Percentiles rank a stretch among this genome's conserved stretches.
Conservation (phyloP, 2,113 vertebrate species). For the Campylomormyrus numenius region DNA sequence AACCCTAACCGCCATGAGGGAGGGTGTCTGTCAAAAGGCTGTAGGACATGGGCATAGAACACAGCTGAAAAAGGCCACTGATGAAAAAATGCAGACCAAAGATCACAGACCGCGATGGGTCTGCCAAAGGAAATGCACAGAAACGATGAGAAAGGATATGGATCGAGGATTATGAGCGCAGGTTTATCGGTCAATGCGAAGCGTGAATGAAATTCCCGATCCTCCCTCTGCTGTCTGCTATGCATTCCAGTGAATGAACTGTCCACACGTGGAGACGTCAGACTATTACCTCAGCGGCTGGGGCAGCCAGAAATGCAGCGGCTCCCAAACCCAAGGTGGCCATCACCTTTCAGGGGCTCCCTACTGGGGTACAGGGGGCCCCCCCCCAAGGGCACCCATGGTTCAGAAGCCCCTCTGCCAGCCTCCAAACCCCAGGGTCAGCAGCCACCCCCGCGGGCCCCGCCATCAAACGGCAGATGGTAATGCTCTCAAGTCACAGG, state of each 20-base stretch:
- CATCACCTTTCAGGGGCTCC: not conserved
- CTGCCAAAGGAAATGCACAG: not conserved
- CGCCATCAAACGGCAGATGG: not conserved
- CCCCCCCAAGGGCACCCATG: not conserved
- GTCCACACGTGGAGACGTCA: not conserved
- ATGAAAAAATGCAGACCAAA: not conserved
- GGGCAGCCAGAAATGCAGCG: not conserved
- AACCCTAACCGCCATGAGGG: too few relatives aligned
- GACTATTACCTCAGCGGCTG: not conserved
- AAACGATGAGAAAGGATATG: not conserved
- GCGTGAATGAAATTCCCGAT: not conserved
- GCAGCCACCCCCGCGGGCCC: not conserved
- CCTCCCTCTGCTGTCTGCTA: not conserved
- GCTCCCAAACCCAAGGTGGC: not conserved
- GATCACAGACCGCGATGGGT: not conserved
- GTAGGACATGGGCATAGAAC: not conserved
- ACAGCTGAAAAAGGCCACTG: not conserved
- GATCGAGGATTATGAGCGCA: not conserved
- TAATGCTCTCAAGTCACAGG: not conserved
- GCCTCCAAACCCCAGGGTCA: not conserved
- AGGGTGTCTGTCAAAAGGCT: not conserved
- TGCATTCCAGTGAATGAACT: not conserved
- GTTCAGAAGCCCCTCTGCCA: not conserved
- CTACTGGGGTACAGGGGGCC: too few relatives aligned
- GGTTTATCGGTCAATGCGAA: not conserved